Percentiles rank a stretch among this genome's conserved stretches.
phyloP scores from a whole-genome alignment of 2,113 vertebrate species.

The Aegypius monachus region DNA sequence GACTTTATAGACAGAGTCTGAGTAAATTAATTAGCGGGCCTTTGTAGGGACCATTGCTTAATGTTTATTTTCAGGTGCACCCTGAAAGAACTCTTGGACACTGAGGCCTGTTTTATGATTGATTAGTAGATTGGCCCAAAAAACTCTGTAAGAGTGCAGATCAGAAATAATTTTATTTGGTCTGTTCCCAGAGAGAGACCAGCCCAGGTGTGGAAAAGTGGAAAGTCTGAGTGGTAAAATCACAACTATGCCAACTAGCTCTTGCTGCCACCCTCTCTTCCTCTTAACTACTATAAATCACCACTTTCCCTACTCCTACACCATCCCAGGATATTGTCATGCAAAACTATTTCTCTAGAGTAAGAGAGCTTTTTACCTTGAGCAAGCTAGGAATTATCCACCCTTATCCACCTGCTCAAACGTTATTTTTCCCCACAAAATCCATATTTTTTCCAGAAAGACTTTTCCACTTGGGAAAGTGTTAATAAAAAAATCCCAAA shows the following conservation, averaged over 20 bases:
- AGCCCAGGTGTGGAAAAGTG: neutral
- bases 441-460: neutral
- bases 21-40: neutral
- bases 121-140: neutral
- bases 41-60: neutral
- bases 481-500: neutral
- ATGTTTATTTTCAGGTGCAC: neutral
- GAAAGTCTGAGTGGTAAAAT: neutral
- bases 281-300: neutral
- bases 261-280: neutral
- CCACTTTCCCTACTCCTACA: neutral
- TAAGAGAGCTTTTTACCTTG: neutral
- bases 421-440: neutral
- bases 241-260: neutral
- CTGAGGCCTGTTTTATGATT: neutral
- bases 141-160: neutral
- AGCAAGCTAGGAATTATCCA: neutral
- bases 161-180: neutral
- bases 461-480: neutral
- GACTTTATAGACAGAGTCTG: neutral
- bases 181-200: neutral
- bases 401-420: neutral
- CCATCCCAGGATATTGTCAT: neutral
- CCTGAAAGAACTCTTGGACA: neutral
- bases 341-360: neutral